A percentile compares a stretch with the other conserved stretches of the same genome.
Evolutionary conservation across 2,113 vertebrate species (phyloP).

Genomic region (Solenodon paradoxus): DNA sequence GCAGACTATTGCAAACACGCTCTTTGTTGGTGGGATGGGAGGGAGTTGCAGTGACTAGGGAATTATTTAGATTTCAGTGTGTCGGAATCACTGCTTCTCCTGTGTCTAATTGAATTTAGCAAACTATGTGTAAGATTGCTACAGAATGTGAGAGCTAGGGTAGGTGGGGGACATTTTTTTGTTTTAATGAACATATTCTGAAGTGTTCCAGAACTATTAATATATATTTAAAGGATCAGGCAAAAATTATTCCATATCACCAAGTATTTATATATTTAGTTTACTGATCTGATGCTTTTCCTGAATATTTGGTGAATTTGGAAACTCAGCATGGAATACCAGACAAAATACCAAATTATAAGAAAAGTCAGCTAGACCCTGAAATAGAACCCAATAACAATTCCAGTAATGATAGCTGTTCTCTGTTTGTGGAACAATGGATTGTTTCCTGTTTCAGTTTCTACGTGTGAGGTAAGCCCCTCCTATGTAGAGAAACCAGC

Average conservation of each 20-base stretch:
- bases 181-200: background rate
- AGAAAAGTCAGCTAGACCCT: background rate
- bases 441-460: constrained; percentile 14
- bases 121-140: background rate
- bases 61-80: background rate
- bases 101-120: background rate
- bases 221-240: background rate
- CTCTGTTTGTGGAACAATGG: background rate
- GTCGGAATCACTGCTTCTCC: background rate
- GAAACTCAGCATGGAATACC: background rate
- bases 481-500: background rate
- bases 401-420: background rate
- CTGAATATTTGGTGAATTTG: background rate
- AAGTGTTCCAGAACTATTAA: background rate
- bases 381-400: background rate
- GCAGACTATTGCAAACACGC: background rate
- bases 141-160: background rate
- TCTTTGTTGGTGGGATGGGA: background rate
- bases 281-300: background rate
- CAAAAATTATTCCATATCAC: background rate
- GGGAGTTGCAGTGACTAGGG: background rate
- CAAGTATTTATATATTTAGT: background rate
- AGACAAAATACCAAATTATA: background rate
- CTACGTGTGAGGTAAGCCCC: background rate
- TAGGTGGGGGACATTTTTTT: background rate